Base-by-base conservation (phyloP, 2,797 vertebrate species). In the Pangasius larnaudii region DNA sequence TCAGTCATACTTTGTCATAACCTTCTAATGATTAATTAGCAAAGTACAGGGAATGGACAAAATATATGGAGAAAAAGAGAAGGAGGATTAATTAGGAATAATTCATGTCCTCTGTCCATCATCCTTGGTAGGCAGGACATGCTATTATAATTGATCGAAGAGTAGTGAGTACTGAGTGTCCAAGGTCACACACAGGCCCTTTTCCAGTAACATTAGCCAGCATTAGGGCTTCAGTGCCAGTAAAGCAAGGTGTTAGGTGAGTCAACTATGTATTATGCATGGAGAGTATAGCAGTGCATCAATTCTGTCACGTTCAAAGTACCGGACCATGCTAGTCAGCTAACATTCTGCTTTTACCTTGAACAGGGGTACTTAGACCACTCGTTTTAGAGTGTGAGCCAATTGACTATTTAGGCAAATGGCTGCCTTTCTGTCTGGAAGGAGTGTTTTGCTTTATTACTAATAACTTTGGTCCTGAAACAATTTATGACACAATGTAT, bases 261-360 rank as follows among this genome's bases (percentile, higher is more conserved):
- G 49, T 77, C 74, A 19, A 30, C 53, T 58, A 79, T 80, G 78
- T 59, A 58, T 59, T 59, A 59, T 80, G 19, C 18, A 80, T 80
- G 51, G 8, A 19, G 51, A 39, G 5, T 14, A 2, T 39, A 82
- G 24, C 5, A 61, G 13, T 82, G 56, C 39, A 89, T 83, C 84
- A 85, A 59, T 88, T 90, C 91, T 10, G 71, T 49, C 74, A 53
- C 27, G 14, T 51, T 16, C 46, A 59, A 24, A 80, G 59, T 79
- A 53, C 51, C 24, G 39, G 22, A 39, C 56, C 33, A 39, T 59
- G 33, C 33, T 39, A 42, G 24, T 46, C 51, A 51, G 33, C 53
- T 79, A 77, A 51, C 22, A 75, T 49, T 75, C 19, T 74, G 67
- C 5, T 49, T 49, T 75, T 49, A 49, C 22, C 39, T 46, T 49